Percentiles rank a stretch among this genome's conserved stretches.
phyloP scores from a whole-genome alignment of 53 echinoderm and acorn worm genomes.

The Luidia sarsii region DNA sequence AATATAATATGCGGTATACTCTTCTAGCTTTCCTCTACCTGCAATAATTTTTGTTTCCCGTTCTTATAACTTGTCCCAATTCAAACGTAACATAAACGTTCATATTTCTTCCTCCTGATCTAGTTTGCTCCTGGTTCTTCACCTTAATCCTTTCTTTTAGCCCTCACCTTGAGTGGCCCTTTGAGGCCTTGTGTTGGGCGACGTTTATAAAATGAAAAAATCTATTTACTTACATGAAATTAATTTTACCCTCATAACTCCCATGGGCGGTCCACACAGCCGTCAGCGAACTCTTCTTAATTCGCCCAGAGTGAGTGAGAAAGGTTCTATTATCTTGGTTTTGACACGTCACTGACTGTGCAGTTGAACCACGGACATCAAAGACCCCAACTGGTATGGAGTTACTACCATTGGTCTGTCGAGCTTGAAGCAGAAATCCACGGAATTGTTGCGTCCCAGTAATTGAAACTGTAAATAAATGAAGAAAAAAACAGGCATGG shows the following conservation, averaged over 20 bases:
- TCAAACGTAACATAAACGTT: too few relatives aligned
- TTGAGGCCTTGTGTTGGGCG: not conserved
- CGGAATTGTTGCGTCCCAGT: not conserved
- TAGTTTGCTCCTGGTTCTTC: too few relatives aligned
- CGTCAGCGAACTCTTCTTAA: not conserved
- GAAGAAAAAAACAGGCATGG: too few relatives aligned
- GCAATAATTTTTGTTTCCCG: not conserved
- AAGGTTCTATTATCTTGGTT: not conserved
- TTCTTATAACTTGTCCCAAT: not conserved
- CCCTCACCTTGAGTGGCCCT: too few relatives aligned
- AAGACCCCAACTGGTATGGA: not conserved
- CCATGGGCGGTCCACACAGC: conserved; percentile 4
- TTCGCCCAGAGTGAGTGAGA: conserved; percentile 16
- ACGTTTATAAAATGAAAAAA: too few relatives aligned
- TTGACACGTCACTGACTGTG: not conserved
- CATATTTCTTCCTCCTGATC: too few relatives aligned
- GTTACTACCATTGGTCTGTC: not conserved
- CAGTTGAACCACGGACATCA: too few relatives aligned
- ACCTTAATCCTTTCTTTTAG: too few relatives aligned
- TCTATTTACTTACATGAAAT: conserved; percentile 12
- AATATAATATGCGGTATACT: not conserved
- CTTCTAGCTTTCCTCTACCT: not conserved
- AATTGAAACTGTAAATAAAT: conserved; percentile 23
- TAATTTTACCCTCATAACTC: not conserved
- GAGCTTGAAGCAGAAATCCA: conserved; percentile 37